phyloP scores from a whole-genome alignment of 1,140 invertebrate species.

The Zaprionus camerounensis region DNA sequence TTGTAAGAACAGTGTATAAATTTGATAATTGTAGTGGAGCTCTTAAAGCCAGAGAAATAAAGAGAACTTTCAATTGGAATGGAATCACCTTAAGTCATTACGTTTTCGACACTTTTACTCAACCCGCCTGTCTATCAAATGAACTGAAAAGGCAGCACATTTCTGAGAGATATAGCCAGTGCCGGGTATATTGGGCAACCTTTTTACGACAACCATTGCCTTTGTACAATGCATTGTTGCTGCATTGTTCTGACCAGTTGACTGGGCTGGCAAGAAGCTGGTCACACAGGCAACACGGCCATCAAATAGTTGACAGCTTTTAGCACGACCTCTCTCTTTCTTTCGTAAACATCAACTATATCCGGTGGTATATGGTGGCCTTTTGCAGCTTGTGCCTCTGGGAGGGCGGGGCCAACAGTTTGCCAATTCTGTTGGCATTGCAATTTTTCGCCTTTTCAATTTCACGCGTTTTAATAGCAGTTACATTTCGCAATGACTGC shows the following conservation, averaged over 20 bases:
- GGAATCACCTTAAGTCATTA: background rate
- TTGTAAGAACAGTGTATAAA: no score
- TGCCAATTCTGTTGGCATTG: conserved; percentile 55
- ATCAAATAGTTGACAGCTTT: conserved; percentile 56
- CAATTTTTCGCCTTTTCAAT: conserved; percentile 79
- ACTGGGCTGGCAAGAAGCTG: background rate
- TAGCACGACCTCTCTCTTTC: conserved; percentile 4
- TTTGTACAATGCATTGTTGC: conserved; percentile 8
- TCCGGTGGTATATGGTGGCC: conserved; percentile 7
- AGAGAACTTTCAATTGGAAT: background rate
- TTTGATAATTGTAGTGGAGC: no score
- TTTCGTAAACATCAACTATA: conserved; percentile 36
- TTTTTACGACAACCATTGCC: conserved; percentile 11
- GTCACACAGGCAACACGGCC: conserved; percentile 10
- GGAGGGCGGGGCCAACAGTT: conserved; percentile 32
- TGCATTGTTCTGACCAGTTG: conserved; percentile 22
- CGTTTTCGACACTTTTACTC: background rate
- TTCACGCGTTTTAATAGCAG: conserved; percentile 73
- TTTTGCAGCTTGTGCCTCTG: background rate
- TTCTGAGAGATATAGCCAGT: conserved; percentile 2
- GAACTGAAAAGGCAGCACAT: background rate
- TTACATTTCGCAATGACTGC: conserved; percentile 16
- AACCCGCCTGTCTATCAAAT: background rate
- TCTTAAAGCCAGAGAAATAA: no score
- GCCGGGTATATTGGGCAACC: conserved; percentile 7